A percentile compares a stretch with the other conserved stretches of the same genome.
Conservation (phyloP, 2,113 vertebrate species). For the Catharus minimus region DNA sequence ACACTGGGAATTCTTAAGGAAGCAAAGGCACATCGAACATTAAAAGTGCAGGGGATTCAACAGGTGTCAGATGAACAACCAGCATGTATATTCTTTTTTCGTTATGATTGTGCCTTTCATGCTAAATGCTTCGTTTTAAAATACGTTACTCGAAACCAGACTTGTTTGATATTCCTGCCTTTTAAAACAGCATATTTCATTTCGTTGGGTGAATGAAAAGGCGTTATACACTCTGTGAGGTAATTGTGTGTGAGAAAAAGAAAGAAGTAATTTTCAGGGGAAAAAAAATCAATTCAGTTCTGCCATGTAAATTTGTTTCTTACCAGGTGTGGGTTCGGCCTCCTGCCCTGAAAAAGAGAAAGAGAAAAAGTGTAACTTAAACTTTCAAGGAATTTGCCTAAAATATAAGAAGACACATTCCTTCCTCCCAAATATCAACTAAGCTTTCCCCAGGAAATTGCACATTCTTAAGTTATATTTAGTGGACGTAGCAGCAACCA, state of each 20-base stretch:
- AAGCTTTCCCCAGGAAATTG: not conserved
- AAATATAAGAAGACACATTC: not conserved
- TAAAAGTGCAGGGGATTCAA: not conserved
- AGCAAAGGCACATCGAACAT: not conserved
- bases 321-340: not conserved
- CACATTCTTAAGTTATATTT: not conserved
- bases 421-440: not conserved
- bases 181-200: not conserved
- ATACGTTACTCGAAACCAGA: not conserved
- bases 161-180: not conserved
- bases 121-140: not conserved
- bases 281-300: not conserved
- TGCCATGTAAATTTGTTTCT: conserved; percentile 38
- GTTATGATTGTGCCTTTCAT: not conserved
- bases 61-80: not conserved
- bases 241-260: not conserved
- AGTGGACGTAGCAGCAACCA: not conserved
- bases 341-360: conserved; percentile 27
- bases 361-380: not conserved
- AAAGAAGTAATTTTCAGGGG: not conserved
- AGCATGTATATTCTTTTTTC: not conserved
- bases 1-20: not conserved
- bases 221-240: not conserved
- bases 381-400: not conserved
- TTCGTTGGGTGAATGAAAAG: not conserved